These are phyloP conservation scores for Gnathochromis pfefferi DNA, from an alignment of 2,113 vertebrate genomes.

Conservation along the genomic window DNA sequence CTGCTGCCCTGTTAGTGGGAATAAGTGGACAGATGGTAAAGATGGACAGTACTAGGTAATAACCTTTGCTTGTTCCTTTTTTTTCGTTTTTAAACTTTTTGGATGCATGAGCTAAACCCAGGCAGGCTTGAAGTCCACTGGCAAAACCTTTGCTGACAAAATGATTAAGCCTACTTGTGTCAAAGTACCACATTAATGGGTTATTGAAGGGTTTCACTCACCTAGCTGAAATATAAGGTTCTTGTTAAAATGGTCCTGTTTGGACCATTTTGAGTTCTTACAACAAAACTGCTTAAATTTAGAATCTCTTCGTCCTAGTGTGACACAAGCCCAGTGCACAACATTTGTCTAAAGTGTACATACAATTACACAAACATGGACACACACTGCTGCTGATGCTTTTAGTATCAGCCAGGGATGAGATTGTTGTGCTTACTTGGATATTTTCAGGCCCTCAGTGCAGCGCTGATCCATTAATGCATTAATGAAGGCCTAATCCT, in stretches of 20 bases:
- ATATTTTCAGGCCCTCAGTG: constrained; percentile 9
- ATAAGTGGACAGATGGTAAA: not conserved
- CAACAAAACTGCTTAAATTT: not conserved
- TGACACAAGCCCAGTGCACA: not conserved
- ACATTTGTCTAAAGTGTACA: not conserved
- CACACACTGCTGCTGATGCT: not conserved
- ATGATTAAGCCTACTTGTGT: rapidly evolving
- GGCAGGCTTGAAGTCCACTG: not conserved
- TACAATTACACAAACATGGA: not conserved
- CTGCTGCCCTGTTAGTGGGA: not conserved
- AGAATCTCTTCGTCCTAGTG: rapidly evolving
- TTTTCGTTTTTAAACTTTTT: rapidly evolving
- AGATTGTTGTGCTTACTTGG: constrained; percentile 9
- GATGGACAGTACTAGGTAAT: not conserved
- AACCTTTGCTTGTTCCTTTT: not conserved
- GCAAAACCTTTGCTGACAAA: not conserved
- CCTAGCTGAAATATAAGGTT: not conserved
- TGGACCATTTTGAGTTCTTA: not conserved
- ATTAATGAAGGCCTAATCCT: constrained; percentile 30
- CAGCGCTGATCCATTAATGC: constrained; percentile 31
- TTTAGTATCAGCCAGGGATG: not conserved
- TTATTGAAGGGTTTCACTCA: not conserved
- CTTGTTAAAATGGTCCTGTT: not conserved
- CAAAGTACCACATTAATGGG: not conserved
- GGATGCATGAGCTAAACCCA: not conserved